Evolutionary conservation across 2,888 invertebrate species (phyloP).

Genomic region (Ochropacha duplaris): DNA sequence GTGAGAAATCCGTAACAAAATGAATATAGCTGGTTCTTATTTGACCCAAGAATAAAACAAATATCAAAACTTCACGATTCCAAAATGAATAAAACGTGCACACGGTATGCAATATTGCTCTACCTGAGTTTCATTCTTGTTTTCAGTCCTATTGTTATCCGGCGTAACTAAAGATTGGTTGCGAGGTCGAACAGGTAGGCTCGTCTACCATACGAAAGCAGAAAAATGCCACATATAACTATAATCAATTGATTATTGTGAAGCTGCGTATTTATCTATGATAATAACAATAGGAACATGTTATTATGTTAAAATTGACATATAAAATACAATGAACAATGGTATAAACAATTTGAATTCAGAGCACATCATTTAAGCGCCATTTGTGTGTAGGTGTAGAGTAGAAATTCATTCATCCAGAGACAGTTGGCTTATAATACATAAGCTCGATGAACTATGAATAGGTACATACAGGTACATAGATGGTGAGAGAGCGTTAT

Average conservation of each 20-base stretch:
- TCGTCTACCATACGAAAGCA: constrained; percentile 21
- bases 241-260: background rate
- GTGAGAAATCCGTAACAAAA: too few relatives aligned
- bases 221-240: constrained; percentile 5
- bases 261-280: background rate
- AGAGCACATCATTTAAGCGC: constrained; percentile 6
- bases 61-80: background rate
- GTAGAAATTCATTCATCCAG: constrained; percentile 31
- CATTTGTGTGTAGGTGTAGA: constrained; percentile 25
- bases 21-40: constrained; percentile 11
- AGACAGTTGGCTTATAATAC: constrained; percentile 6
- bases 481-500: background rate
- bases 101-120: constrained; percentile 10
- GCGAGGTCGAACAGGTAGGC: constrained; percentile 56
- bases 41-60: constrained; percentile 16
- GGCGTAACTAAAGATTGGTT: constrained; percentile 52
- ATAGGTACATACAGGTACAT: background rate
- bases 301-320: background rate
- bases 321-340: constrained; percentile 33
- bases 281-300: background rate
- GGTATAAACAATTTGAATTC: constrained; percentile 27
- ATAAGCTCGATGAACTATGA: background rate
- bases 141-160: constrained; percentile 54
- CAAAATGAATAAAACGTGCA: background rate
- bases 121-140: constrained; percentile 39